Conservation (phyloP, 2,888 invertebrate genomes). For the Papilio demoleus region DNA sequence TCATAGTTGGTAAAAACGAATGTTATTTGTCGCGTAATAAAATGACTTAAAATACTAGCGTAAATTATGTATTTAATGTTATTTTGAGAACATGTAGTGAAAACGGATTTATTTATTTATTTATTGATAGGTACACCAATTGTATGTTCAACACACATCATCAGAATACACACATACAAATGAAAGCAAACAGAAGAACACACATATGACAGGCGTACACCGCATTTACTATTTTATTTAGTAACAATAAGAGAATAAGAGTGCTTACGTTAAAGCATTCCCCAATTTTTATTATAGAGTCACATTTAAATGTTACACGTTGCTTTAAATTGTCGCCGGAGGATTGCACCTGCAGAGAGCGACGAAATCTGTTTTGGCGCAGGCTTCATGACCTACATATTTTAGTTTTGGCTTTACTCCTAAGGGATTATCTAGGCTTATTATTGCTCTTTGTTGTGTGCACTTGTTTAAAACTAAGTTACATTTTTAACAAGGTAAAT, state of each 20-base stretch:
- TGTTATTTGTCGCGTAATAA: not conserved
- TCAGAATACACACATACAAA: no score
- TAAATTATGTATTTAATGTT: not conserved
- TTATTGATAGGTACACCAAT: no score
- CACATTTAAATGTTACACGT: slow-evolving; percentile 26
- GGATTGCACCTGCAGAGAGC: slow-evolving; percentile 35
- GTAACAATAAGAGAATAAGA: not conserved
- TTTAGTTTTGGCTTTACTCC: slow-evolving; percentile 22
- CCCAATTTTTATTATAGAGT: slow-evolving; percentile 17
- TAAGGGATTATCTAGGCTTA: slow-evolving; percentile 19
- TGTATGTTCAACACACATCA: no score
- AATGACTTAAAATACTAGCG: no score
- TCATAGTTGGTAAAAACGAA: not conserved
- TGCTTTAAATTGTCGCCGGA: slow-evolving; percentile 35
- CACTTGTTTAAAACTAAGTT: not conserved
- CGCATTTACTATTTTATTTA: no score
- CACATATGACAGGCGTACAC: no score
- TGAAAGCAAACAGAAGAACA: no score
- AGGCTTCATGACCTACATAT: slow-evolving; percentile 33
- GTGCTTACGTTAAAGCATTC: slow-evolving; percentile 1
- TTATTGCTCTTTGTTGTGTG: slow-evolving; percentile 5
- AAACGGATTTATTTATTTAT: not conserved
- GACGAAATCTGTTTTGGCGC: slow-evolving; percentile 37
- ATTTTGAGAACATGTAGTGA: not conserved
- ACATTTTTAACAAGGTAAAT: not conserved